Base-by-base conservation (phyloP, 2,888 invertebrate genomes). In the Drosophila conformis region DNA sequence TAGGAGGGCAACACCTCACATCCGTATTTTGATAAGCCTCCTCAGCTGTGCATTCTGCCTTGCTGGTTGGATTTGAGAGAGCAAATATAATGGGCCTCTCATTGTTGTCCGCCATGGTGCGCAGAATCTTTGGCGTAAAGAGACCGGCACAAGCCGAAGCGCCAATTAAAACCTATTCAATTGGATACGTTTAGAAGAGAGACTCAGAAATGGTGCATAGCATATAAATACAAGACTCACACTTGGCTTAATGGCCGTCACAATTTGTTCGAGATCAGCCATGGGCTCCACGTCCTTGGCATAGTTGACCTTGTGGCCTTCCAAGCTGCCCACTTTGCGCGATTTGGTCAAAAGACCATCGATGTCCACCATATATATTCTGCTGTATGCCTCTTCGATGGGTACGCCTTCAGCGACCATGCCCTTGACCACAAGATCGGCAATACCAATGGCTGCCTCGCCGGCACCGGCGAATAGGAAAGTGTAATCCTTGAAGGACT, bases 31-130 rank as follows among this genome's bases (percentile, higher is more conserved):
- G 95, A 92, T 98, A 99, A 0, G 99, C 99, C 83, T 97, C 96
- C 90, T 99, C 97, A 4, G 99, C 99, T 0, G 99, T 99, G 92
- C 99, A 99, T 93, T 99, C 99, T 0, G 99, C 98, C 94, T 98
- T 98, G 93, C 96, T 96, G 0, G 99, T 99, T 8, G 99, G 99
- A 94, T 99, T 99, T 83, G 99, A 99, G 49, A 99, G 95, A 13
- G 99, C 99, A 92, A 99, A 99, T 78, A 99, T 96, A 81, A 99
- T 95, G 0, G 99, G 99, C 61, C 96, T 94, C 5, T 98, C 96
- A 82, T 98, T 98, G 91, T 96, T 96, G 67, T 94, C 93, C 0
- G 96, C 97, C 99, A 99, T 99, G 82, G 96, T 95, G 87, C 95
- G 94, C 59, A 99, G 93, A 57, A 99, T 96, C 79, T 96, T 96